These are phyloP conservation scores for Epinephelus lanceolatus DNA, from an alignment of 2,113 vertebrate genomes.

Conservation along the genomic window DNA sequence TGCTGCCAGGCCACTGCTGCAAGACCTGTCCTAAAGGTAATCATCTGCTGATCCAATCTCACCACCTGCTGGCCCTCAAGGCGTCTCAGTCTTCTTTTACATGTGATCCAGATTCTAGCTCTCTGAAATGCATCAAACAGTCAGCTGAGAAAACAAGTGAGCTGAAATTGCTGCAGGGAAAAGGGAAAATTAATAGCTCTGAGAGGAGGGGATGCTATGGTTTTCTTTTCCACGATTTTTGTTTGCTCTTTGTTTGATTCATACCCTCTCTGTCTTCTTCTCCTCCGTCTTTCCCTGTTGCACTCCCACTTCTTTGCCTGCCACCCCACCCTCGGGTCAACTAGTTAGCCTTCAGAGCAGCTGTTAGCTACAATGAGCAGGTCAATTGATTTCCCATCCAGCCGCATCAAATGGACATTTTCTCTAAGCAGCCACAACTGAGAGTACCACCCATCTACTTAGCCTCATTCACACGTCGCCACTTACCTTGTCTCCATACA, in stretches of 20 bases:
- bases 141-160: conserved; percentile 17
- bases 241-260: background rate
- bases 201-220: background rate
- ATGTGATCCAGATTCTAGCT: background rate
- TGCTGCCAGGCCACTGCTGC: conserved; percentile 95
- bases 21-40: conserved; percentile 93
- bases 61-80: background rate
- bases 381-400: conserved; percentile 55
- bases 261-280: background rate
- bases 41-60: background rate
- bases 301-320: background rate
- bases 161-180: background rate
- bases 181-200: background rate
- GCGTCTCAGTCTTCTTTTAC: background rate
- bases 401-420: conserved; percentile 44
- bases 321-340: background rate
- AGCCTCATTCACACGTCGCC: conserved; percentile 32
- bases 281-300: background rate
- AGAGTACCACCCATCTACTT: conserved; percentile 34
- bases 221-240: background rate
- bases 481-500: conserved; percentile 37
- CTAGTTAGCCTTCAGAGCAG: conserved; percentile 32
- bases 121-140: background rate
- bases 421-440: conserved; percentile 25
- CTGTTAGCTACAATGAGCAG: conserved; percentile 28